These are phyloP conservation scores for Deroplatys truncata DNA, from an alignment of 2,888 invertebrate genomes.

Conservation along the genomic window DNA sequence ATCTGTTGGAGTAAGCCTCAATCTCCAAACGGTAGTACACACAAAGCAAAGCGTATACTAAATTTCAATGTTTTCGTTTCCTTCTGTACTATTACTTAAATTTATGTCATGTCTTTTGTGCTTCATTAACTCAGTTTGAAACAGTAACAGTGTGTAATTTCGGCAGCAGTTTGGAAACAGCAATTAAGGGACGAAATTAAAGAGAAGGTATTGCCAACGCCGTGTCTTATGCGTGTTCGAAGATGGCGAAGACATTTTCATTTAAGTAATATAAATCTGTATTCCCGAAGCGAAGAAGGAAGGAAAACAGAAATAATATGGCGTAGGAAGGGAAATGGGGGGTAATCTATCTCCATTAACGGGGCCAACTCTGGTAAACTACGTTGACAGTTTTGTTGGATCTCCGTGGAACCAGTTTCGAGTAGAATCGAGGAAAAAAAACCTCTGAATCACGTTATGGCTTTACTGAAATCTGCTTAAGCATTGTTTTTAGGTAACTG, in stretches of 20 bases:
- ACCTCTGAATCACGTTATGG: neutral
- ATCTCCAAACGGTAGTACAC: too few relatives aligned
- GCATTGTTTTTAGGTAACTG: neutral
- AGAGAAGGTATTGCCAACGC: neutral
- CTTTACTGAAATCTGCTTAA: neutral
- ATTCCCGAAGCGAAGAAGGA: neutral
- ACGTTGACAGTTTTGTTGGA: neutral
- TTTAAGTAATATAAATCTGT: neutral
- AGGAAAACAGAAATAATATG: neutral
- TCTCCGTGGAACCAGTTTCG: neutral
- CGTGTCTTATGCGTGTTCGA: neutral
- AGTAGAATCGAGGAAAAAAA: neutral
- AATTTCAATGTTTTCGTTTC: too few relatives aligned
- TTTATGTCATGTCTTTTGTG: neutral
- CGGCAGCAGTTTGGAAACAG: neutral
- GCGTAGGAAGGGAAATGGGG: neutral
- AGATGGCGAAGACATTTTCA: neutral
- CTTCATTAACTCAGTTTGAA: neutral
- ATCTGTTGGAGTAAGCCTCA: too few relatives aligned
- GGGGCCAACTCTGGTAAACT: neutral
- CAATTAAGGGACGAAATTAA: neutral
- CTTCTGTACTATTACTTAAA: neutral
- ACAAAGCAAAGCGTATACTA: neutral
- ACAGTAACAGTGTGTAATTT: neutral
- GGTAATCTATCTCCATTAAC: neutral